phyloP scores from a whole-genome alignment of 2,113 vertebrate species.

The Myrmecophaga tridactyla region DNA sequence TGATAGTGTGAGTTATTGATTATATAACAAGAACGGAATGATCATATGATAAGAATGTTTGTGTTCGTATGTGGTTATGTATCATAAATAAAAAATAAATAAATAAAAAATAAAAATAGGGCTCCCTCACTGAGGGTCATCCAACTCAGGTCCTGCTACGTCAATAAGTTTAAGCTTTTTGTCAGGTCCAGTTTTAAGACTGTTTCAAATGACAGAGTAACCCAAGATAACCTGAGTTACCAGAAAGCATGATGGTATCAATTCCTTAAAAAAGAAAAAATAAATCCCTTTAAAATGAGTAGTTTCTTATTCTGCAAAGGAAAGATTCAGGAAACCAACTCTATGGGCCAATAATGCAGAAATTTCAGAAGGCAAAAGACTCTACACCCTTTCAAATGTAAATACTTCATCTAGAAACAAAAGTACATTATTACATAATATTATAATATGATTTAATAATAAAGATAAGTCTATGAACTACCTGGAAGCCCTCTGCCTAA shows the following conservation, averaged over 20 bases:
- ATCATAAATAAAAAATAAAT: too few species aligned
- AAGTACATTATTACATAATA: neutral
- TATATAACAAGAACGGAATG: too few species aligned
- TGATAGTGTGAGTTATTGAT: too few species aligned
- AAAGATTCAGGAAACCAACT: neutral
- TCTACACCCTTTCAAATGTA: neutral
- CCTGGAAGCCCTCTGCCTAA: neutral
- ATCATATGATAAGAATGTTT: too few species aligned
- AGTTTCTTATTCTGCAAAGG: neutral
- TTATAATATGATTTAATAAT: neutral
- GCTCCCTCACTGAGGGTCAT: neutral
- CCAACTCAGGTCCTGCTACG: neutral
- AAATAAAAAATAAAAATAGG: too few species aligned
- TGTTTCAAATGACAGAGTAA: slow-evolving; percentile 22
- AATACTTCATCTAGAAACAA: neutral
- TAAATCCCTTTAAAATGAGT: neutral
- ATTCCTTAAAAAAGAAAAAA: neutral
- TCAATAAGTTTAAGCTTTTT: neutral
- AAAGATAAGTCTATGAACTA: neutral
- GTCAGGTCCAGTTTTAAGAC: slow-evolving; percentile 4
- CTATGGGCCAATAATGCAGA: neutral
- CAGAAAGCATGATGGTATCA: neutral
- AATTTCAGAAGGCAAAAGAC: neutral
- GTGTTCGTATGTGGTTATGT: too few species aligned
- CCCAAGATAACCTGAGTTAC: neutral